Conservation (phyloP, 2,113 vertebrate genomes). For the Grammomys surdaster region DNA sequence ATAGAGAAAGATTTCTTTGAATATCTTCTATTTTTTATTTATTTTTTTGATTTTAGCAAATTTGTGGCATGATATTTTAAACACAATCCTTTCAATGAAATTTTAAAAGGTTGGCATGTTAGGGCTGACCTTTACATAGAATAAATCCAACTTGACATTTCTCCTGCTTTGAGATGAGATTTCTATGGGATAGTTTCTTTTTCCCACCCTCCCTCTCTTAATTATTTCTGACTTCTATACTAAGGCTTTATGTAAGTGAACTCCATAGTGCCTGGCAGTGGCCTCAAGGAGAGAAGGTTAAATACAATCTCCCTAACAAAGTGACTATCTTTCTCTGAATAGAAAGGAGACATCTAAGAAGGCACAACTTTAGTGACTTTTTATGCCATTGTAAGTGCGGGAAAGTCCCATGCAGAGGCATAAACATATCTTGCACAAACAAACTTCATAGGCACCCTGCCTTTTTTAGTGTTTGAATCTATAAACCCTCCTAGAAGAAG, state of each 20-base stretch:
- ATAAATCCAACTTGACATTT: slow-evolving; percentile 81
- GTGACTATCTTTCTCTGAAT: slow-evolving; percentile 53
- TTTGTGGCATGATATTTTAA: slow-evolving; percentile 81
- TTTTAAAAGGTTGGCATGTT: slow-evolving; percentile 81
- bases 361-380: slow-evolving; percentile 7
- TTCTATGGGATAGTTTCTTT: slow-evolving; percentile 65
- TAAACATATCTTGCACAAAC: not conserved
- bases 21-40: not conserved
- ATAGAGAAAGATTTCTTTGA: slow-evolving; percentile 16
- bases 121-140: slow-evolving; percentile 82
- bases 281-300: slow-evolving; percentile 63
- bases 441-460: not conserved
- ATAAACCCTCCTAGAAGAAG: not conserved
- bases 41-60: slow-evolving; percentile 66
- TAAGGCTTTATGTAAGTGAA: slow-evolving; percentile 69
- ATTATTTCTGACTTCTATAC: slow-evolving; percentile 70
- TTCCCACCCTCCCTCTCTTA: slow-evolving; percentile 56
- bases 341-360: not conserved
- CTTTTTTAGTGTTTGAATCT: not conserved
- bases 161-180: slow-evolving; percentile 61
- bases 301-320: slow-evolving; percentile 72
- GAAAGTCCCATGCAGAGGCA: not conserved
- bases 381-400: not conserved
- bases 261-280: slow-evolving; percentile 51
- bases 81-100: slow-evolving; percentile 75